Conservation (phyloP, 2,797 vertebrate genomes). For the Acestrorhynchus altus region DNA sequence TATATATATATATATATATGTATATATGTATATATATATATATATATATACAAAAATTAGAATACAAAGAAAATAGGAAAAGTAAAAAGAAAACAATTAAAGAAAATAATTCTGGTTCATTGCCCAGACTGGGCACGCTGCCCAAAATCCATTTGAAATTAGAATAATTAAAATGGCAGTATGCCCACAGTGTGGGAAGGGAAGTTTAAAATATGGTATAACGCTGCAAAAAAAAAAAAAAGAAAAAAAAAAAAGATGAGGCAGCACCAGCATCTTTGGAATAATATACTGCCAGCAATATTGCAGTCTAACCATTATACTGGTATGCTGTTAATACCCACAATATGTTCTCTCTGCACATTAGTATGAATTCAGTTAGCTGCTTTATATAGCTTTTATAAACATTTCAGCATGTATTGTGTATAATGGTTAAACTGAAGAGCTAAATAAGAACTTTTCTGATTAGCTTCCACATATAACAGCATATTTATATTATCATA, state of each 20-base stretch:
- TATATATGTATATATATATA: constrained; percentile 47
- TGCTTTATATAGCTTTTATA: background rate
- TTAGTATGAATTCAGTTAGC: background rate
- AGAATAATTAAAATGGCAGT: constrained; percentile 74
- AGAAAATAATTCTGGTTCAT: constrained; percentile 32
- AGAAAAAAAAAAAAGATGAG: background rate
- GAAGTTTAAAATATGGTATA: constrained; percentile 40
- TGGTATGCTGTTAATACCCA: background rate
- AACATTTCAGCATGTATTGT: background rate
- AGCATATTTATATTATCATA: no score
- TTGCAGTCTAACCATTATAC: constrained; percentile 6
- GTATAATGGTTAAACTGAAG: background rate
- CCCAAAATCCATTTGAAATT: constrained; percentile 65
- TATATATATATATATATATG: no score
- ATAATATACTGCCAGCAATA: constrained; percentile 31
- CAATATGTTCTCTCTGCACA: constrained; percentile 23
- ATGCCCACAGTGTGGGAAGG: constrained; percentile 59
- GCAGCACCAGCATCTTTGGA: background rate
- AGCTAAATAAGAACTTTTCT: background rate
- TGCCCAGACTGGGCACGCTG: constrained; percentile 50
- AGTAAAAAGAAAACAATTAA: constrained; percentile 32
- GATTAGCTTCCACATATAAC: no score
- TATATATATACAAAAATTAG: constrained; percentile 51
- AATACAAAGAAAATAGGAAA: constrained; percentile 4
- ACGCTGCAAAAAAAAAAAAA: background rate